Base-by-base conservation (phyloP, 2,113 vertebrate species). In the Oxygymnocypris stewartii region DNA sequence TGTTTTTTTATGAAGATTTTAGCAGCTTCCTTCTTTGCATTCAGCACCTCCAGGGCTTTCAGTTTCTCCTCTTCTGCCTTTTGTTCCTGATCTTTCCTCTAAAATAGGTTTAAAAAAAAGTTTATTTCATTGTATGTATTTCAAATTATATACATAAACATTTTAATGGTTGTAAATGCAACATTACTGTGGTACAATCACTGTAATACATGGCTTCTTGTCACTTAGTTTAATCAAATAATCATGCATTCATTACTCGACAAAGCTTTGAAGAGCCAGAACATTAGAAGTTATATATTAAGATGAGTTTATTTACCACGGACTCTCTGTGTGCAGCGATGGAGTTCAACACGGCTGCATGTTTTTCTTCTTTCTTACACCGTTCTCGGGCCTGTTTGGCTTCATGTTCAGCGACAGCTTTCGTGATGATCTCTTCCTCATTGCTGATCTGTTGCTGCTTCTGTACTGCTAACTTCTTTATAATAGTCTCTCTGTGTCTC, bases 241-340 rank as follows among this genome's bases (percentile, higher is more conserved):
- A 40, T 71, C 31, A 71, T 69, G 67, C 20, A 42, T 75, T 6
- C 37, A 25, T 75, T 44, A 74, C 23, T 44, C 44, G 73, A 75
- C 18, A 44, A 75, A 25, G 1, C 23, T 47, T 75, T 23, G 23
- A 25, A 47, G 6, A 47, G 1, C 28, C 28, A 31, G 28, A 31
- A 31, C 28, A 31, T 31, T 2, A 31, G 28, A 31, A 31, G 28
- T 31, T 31, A 31, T 31, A 49, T 2, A 80, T 80, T 9, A 42
- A n/a, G 23, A 42, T 16, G 14, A 63, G 12, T 1, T 54, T 0
- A 89, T 95, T 87, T 96, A 99, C 98, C 96, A 91, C 91, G 13
- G 42, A 9, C 28, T 93, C 91, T 94, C 97, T 96, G 88, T 99
- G 89, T 69, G 92, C 93, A 81, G 92, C 84, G 37, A 99, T 96